Percentiles rank a stretch among this genome's conserved stretches.
phyloP scores from a whole-genome alignment of 2,113 vertebrate species.

The Microtus pennsylvanicus region DNA sequence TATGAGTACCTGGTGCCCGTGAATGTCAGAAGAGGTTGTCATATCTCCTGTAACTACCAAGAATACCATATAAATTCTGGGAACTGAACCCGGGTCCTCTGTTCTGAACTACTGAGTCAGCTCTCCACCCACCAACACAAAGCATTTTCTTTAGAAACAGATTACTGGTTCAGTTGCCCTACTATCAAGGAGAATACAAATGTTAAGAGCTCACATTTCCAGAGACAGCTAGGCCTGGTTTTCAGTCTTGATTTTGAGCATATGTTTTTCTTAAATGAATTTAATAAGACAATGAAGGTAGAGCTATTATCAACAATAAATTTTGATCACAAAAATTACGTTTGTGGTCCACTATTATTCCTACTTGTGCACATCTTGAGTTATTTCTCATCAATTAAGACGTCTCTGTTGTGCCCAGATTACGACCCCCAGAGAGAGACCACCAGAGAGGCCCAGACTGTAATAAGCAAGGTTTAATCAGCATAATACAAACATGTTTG shows the following conservation, averaged over 20 bases:
- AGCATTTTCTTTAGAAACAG: neutral
- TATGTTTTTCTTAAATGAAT: neutral
- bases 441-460: too few relatives aligned
- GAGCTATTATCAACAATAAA: neutral
- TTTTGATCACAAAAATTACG: neutral
- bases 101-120: neutral
- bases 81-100: neutral
- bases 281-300: neutral
- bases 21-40: neutral
- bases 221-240: neutral
- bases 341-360: neutral
- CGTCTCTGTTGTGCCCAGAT: neutral
- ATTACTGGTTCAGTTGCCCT: conserved; percentile 9
- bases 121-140: neutral
- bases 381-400: neutral
- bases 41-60: neutral
- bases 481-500: too few relatives aligned
- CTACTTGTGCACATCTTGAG: neutral
- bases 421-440: too few relatives aligned
- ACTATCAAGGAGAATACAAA: neutral
- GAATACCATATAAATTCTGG: neutral
- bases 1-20: too few relatives aligned
- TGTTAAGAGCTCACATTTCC: conserved; percentile 9
- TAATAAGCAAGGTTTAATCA: too few relatives aligned
- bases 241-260: conserved; percentile 31